Conservation (phyloP, 2,113 vertebrate species). For the Phalacrocorax brasilianus region DNA sequence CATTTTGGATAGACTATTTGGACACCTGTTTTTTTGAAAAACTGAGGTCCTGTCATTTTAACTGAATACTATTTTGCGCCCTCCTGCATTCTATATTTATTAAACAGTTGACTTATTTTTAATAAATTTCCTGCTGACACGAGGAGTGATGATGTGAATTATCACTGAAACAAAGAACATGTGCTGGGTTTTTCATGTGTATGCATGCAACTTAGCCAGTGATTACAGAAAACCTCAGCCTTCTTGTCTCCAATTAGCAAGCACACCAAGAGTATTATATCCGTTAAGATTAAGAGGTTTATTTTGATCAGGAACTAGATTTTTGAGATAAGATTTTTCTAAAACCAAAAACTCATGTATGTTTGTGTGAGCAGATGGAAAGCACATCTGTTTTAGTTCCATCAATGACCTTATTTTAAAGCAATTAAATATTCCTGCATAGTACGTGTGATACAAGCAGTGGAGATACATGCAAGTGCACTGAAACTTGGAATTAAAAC, state of each 20-base stretch:
- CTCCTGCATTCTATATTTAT: not conserved
- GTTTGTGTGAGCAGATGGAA: not conserved
- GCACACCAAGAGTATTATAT: not conserved
- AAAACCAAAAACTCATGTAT: not conserved
- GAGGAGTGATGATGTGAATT: not conserved
- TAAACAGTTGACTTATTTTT: not conserved
- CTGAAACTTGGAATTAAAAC: not conserved
- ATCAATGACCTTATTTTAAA: conserved; percentile 8
- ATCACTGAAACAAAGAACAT: not conserved
- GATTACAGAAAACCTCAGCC: not conserved
- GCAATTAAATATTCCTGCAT: not conserved
- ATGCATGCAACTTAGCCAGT: not conserved
- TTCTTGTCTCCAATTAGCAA: not conserved
- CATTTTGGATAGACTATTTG: not conserved
- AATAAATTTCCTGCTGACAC: not conserved
- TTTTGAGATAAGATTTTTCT: conserved; percentile 3
- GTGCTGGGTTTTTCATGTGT: not conserved
- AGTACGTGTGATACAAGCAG: not conserved
- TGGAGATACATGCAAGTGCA: not conserved
- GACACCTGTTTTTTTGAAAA: not conserved
- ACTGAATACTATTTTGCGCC: not conserved
- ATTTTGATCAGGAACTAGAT: not conserved
- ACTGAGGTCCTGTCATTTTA: not conserved
- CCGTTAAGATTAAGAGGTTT: not conserved
- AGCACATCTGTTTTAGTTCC: not conserved